Conservation (phyloP, 2,888 invertebrate species). For the Lucinisca nassula region DNA sequence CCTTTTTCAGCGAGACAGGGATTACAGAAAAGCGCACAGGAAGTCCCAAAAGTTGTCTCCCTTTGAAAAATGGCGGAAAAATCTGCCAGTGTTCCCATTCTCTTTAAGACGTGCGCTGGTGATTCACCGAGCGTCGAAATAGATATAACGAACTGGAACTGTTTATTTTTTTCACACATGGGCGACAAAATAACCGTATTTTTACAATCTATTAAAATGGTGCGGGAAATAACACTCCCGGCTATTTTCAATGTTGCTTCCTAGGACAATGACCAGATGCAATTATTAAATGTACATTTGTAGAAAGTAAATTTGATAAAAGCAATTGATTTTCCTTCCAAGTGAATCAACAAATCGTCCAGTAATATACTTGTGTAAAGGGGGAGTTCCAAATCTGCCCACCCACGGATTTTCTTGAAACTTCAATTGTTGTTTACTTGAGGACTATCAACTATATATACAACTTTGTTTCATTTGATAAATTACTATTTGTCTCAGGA, state of each 20-base stretch:
- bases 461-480: no score
- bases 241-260: background rate
- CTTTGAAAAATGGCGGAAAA: no score
- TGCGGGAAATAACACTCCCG: background rate
- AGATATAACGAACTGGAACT: background rate
- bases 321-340: background rate
- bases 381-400: no score
- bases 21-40: no score
- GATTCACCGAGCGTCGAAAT: background rate
- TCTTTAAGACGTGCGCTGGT: background rate
- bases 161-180: background rate
- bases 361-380: background rate
- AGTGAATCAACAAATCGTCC: background rate
- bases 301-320: slow-evolving; percentile 3
- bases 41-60: no score
- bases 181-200: background rate
- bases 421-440: no score
- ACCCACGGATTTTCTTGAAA: no score
- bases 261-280: background rate
- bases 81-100: no score
- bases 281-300: background rate
- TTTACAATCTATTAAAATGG: slow-evolving; percentile 4
- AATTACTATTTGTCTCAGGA: no score
- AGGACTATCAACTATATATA: no score
- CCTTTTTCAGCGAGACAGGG: no score